Evolutionary conservation across 2,888 invertebrate species (phyloP).

Genomic region (Darwinula stevensoni): DNA sequence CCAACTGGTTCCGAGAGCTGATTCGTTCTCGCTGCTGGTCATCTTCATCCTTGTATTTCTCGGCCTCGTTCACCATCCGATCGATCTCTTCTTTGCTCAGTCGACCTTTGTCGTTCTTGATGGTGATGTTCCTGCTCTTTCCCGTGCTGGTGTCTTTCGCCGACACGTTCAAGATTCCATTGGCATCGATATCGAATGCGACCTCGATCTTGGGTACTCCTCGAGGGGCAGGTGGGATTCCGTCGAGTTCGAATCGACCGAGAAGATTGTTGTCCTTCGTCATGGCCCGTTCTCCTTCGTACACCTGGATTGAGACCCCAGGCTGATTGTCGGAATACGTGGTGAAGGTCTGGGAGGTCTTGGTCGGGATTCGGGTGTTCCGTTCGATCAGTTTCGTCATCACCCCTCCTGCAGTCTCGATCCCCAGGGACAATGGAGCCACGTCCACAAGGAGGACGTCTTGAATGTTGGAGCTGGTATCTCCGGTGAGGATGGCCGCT

Average conservation of each 20-base stretch:
- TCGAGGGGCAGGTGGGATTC: slow-evolving; percentile 3
- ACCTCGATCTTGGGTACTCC: neutral
- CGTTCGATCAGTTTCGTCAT: slow-evolving; percentile 1
- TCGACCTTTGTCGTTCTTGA: slow-evolving; percentile 1
- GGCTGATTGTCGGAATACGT: too few species aligned
- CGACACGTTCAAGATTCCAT: slow-evolving; percentile 1
- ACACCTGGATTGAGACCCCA: slow-evolving; percentile 1
- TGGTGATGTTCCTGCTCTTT: neutral
- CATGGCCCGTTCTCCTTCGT: slow-evolving; percentile 3
- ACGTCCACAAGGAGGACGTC: slow-evolving; percentile 33
- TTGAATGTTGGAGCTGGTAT: slow-evolving; percentile 23
- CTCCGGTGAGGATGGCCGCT: slow-evolving; percentile 17
- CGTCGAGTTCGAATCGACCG: neutral
- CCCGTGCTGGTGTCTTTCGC: neutral
- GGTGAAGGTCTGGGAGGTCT: neutral
- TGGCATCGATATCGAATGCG: too few species aligned
- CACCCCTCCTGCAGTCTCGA: slow-evolving; percentile 26
- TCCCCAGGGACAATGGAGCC: slow-evolving; percentile 31
- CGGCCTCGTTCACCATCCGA: neutral
- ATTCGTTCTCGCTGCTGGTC: slow-evolving; percentile 1
- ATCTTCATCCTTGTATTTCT: neutral
- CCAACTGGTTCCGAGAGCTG: neutral
- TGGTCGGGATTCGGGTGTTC: neutral
- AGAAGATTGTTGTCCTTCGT: slow-evolving; percentile 1
- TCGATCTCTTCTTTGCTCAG: slow-evolving; percentile 1